Evolutionary conservation across 2,888 invertebrate genomes (phyloP), one percentile per base, ranked within the genome.

Genomic region (Lysandra coridon): DNA sequence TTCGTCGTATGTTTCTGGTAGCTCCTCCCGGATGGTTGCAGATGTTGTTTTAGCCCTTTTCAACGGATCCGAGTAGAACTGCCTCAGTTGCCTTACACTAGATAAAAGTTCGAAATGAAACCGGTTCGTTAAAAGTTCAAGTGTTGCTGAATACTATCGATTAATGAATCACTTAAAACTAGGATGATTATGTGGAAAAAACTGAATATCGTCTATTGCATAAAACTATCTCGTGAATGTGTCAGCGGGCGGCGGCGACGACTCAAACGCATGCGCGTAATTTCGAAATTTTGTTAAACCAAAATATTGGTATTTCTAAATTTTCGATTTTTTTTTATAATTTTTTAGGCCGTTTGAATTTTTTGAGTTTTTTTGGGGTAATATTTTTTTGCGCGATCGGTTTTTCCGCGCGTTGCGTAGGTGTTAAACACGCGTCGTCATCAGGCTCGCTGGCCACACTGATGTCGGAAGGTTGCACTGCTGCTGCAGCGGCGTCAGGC

Each of bases 131-230:
- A 80, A 89, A 84, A 91, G 91, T 93, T 92, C 93, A 94, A 94
- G 94, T 94, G 94, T 94, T 94, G 94, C 94, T 90, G 94, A 93
- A 91, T 94, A 92, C 88, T 92, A 91, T 89, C 88, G 88, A 89
- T 90, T 90, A 85, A 89, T 90, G 88, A 82, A 85, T 90, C 93
- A 93, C 94, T 94, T 94, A 94, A 89, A 87, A 90, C 94, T 94
- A 94, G 80, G 81, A 91, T 88, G 91, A 93, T 92, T 93, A 94
- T 92, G 90, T 88, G 88, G 86, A 86, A 90, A 87, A 90, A 92
- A 91, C 89, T 90, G 88, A 92, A 90, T 90, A 89, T 87, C 84
- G 90, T 93, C 93, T 94, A 94, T 94, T 92, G 93, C 92, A 91
- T 93, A 91, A 92, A 94, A 89, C 92, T 92, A 92, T 91, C 87